A percentile compares a stretch with the other conserved stretches of the same genome.
Evolutionary conservation across 1,140 invertebrate genomes (phyloP).

Genomic region (Aphaenogaster ashmeadi): DNA sequence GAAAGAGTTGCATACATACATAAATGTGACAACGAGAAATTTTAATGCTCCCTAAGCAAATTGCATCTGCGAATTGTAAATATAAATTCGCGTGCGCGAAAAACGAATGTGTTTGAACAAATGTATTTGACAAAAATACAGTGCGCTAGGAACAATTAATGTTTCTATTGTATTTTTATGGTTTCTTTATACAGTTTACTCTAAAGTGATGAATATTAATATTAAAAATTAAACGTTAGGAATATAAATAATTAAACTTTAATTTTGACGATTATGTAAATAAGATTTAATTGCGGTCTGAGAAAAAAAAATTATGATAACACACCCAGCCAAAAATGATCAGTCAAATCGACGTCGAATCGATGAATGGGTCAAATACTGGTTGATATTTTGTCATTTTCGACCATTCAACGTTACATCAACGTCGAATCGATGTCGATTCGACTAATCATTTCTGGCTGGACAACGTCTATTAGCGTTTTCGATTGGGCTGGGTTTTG

Average conservation of each 20-base stretch:
- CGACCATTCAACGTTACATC: no score
- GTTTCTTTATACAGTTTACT: not conserved
- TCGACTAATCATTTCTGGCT: no score
- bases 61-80: not conserved
- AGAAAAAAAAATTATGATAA: not conserved
- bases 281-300: not conserved
- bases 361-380: no score
- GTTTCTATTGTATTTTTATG: not conserved
- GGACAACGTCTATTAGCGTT: no score
- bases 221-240: not conserved
- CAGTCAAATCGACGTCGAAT: no score
- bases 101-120: not conserved
- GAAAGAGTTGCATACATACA: conserved; percentile 23
- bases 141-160: not conserved
- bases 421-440: no score
- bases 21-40: conserved; percentile 14
- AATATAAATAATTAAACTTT: not conserved
- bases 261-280: not conserved
- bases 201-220: conserved; percentile 3
- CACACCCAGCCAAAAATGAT: not conserved
- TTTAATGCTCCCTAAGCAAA: not conserved
- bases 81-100: not conserved
- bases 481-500: no score
- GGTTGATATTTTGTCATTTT: no score
- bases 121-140: not conserved